These are phyloP conservation scores for Leptopilina syphax DNA, from an alignment of 2,888 invertebrate species.

Conservation along the genomic window DNA sequence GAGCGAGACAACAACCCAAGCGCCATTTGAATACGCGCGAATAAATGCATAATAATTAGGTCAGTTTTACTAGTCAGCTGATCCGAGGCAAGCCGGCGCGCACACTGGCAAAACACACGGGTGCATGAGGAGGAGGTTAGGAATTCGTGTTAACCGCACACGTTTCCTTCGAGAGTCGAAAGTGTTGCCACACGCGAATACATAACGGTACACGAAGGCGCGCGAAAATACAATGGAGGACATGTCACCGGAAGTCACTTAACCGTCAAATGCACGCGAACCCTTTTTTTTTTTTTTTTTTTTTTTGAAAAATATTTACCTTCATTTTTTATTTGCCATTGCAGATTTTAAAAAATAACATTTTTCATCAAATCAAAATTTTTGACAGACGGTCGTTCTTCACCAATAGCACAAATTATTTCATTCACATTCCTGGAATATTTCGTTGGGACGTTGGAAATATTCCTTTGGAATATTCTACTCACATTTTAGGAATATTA, in stretches of 20 bases:
- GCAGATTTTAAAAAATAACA: too few species aligned
- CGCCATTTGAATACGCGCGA: constrained; percentile 76
- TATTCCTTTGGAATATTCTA: too few species aligned
- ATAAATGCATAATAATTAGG: constrained; percentile 77
- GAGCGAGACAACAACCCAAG: constrained; percentile 65
- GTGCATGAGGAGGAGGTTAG: constrained; percentile 49
- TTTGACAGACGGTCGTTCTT: too few species aligned
- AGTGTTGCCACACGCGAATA: constrained; percentile 56
- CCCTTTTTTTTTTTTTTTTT: constrained; percentile 15
- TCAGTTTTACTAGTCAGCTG: constrained; percentile 77
- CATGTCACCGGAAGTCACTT: constrained; percentile 55
- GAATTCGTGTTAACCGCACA: constrained; percentile 63
- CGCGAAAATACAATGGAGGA: constrained; percentile 54
- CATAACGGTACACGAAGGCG: constrained; percentile 58
- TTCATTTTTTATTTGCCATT: neutral
- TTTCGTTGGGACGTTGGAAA: too few species aligned
- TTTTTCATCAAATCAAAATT: too few species aligned
- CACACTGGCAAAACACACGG: constrained; percentile 42
- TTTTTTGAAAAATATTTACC: neutral
- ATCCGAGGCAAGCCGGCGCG: constrained; percentile 63
- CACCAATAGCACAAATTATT: too few species aligned
- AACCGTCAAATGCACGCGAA: constrained; percentile 48
- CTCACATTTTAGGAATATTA: too few species aligned
- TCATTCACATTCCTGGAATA: too few species aligned
- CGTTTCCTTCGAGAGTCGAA: constrained; percentile 52